Evolutionary conservation across 2,797 vertebrate genomes (phyloP).

Genomic region (Trachurus trachurus): DNA sequence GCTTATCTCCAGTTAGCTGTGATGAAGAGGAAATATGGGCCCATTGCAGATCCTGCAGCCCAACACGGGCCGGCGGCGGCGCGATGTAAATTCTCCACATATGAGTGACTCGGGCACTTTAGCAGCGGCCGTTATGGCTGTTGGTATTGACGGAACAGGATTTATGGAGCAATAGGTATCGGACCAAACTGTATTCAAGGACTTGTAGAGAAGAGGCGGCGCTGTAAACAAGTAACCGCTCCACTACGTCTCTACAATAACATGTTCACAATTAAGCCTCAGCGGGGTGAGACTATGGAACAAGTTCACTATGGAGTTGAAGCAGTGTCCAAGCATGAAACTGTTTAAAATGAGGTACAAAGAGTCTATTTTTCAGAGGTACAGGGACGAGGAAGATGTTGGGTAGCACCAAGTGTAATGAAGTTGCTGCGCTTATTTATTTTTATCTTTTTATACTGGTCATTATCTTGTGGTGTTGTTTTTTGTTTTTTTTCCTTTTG

Average conservation of each 20-base stretch:
- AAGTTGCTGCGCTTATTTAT: no score
- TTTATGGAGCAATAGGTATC: constrained; percentile 35
- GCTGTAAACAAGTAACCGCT: background rate
- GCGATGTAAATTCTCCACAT: constrained; percentile 43
- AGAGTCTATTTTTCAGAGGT: no score
- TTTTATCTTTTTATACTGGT: no score
- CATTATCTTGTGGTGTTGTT: no score
- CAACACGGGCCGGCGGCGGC: background rate
- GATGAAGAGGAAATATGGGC: constrained; percentile 55
- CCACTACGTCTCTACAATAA: background rate
- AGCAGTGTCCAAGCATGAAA: no score
- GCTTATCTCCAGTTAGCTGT: constrained; percentile 42
- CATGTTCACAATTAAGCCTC: background rate
- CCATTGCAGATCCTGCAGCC: constrained; percentile 23
- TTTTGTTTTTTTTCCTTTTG: no score
- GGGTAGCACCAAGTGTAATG: no score
- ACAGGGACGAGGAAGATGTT: no score
- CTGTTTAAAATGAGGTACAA: no score
- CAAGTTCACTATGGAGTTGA: no score
- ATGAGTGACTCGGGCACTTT: constrained; percentile 44
- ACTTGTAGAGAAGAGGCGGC: background rate
- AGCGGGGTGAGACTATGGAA: no score
- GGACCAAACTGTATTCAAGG: constrained; percentile 10
- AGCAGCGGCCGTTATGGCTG: constrained; percentile 30
- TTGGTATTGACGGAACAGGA: constrained; percentile 54